phyloP scores from a whole-genome alignment of 2,113 vertebrate genomes.

The Pseudopipra pipra region DNA sequence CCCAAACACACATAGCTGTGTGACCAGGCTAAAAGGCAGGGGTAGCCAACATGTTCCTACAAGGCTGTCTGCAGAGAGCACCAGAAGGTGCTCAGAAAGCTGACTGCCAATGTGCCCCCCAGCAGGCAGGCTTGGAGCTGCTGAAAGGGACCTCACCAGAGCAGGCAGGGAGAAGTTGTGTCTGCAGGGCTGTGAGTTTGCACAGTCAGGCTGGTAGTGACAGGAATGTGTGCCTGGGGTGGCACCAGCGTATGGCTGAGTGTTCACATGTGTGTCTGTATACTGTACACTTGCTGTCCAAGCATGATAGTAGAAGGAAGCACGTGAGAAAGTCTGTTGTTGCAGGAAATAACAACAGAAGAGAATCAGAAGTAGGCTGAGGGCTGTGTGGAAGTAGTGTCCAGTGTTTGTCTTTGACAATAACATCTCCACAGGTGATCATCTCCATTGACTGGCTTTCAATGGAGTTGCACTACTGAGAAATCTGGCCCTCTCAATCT shows the following conservation, averaged over 20 bases:
- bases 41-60: rapidly evolving
- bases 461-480: background rate
- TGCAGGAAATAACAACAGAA: background rate
- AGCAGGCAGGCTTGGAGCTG: background rate
- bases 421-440: background rate
- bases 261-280: rapidly evolving
- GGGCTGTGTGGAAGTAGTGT: background rate
- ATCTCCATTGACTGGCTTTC: background rate
- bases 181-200: background rate
- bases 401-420: background rate
- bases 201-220: background rate
- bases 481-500: background rate
- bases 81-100: background rate
- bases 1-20: rapidly evolving
- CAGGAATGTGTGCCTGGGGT: background rate
- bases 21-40: background rate
- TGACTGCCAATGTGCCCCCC: background rate
- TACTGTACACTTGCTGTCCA: background rate
- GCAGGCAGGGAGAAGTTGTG: background rate
- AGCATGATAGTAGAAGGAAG: background rate
- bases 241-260: background rate
- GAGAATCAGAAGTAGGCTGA: background rate
- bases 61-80: background rate
- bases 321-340: background rate
- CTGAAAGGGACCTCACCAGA: background rate